Percentiles rank a stretch among this genome's conserved stretches.
These are phyloP conservation scores for Leptopilina drosophilae DNA, from an alignment of 2,888 invertebrate species.

Conservation along the genomic window DNA sequence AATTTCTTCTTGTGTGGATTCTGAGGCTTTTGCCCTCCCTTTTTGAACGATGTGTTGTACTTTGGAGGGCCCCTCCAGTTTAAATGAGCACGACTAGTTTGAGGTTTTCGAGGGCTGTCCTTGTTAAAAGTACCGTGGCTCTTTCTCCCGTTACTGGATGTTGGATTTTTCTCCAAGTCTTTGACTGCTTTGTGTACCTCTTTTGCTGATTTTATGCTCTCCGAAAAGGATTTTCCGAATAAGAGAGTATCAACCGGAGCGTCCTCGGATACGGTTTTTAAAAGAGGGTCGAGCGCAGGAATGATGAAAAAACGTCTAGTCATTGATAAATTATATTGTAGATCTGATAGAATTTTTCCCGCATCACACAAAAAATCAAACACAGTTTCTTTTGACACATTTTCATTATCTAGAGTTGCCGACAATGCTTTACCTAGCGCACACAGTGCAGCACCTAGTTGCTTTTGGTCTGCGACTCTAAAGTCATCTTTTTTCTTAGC, in stretches of 20 bases:
- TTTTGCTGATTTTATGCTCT: not conserved
- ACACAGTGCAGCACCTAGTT: conserved; percentile 8
- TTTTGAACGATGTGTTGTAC: not conserved
- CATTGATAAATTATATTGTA: conserved; percentile 2
- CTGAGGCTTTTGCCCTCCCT: not conserved
- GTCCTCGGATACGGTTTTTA: not conserved
- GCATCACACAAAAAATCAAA: not conserved
- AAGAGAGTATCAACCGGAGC: not conserved
- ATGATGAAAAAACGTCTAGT: not conserved
- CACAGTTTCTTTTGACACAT: not conserved
- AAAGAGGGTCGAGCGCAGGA: conserved; percentile 1
- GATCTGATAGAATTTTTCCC: conserved; percentile 11
- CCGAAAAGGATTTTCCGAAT: not conserved
- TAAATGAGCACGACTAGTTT: not conserved
- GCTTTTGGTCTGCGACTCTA: conserved; percentile 35
- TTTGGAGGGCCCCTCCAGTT: conserved; percentile 4
- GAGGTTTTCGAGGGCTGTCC: not conserved
- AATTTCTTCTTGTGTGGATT: not conserved
- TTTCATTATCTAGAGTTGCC: not conserved
- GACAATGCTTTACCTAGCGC: not conserved
- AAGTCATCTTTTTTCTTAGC: conserved; percentile 38
- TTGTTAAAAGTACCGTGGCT: not conserved
- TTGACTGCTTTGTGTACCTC: not conserved
- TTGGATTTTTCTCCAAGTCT: not conserved
- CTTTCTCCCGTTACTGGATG: not conserved